phyloP scores from a whole-genome alignment of 2,888 invertebrate species.

The Ectropis crepuscularia region DNA sequence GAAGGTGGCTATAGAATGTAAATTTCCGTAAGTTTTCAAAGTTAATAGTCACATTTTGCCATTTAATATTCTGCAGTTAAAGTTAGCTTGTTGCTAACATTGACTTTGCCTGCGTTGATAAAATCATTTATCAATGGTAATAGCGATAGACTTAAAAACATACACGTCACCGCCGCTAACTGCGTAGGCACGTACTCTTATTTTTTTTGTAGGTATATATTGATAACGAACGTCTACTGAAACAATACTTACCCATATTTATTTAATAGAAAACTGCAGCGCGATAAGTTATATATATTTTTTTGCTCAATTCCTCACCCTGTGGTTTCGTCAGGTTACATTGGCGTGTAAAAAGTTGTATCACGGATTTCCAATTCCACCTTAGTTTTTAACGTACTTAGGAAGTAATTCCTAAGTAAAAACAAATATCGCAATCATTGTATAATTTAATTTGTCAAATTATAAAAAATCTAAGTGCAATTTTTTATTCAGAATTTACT shows the following conservation, averaged over 20 bases:
- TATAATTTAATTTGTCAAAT: too few species aligned
- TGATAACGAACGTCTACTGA: not conserved
- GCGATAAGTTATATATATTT: conserved; percentile 1
- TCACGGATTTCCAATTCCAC: too few species aligned
- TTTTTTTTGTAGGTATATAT: not conserved
- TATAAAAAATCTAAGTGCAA: too few species aligned
- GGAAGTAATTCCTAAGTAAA: too few species aligned
- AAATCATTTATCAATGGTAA: conserved; percentile 1
- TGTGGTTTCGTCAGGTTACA: conserved; percentile 18
- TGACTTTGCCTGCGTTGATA: conserved; percentile 19
- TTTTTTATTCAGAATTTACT: too few species aligned
- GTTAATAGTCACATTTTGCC: conserved; percentile 2
- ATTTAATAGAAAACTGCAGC: conserved; percentile 11
- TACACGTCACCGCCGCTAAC: conserved; percentile 1
- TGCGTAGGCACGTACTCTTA: conserved; percentile 5
- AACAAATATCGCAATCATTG: too few species aligned
- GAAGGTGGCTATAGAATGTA: conserved; percentile 9
- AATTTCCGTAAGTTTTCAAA: conserved; percentile 10
- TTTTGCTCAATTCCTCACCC: conserved; percentile 1
- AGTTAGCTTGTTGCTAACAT: conserved; percentile 3
- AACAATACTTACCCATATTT: not conserved
- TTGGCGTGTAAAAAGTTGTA: conserved; percentile 29
- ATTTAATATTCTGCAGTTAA: conserved; percentile 1
- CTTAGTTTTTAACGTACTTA: too few species aligned
- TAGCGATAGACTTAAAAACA: conserved; percentile 1